Base-by-base conservation (phyloP, 2,797 vertebrate genomes). In the Cheirogaleus major region DNA sequence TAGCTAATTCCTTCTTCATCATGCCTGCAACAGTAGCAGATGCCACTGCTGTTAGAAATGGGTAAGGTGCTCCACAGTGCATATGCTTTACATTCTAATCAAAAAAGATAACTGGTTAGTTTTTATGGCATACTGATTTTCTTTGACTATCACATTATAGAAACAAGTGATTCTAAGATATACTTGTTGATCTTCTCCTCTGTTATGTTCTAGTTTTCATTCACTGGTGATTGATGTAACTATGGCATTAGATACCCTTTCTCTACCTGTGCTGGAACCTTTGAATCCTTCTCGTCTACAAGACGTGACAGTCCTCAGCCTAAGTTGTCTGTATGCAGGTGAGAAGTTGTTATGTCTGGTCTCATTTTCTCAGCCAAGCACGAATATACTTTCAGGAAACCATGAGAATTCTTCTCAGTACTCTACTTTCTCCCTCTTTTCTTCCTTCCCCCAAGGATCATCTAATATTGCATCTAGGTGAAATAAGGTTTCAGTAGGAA, bases 281-380 rank as follows among this genome's bases (percentile, higher is more conserved):
- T 98, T 99, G 96, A 99, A 99, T 11, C 99, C 99, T 92, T 99
- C 99, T 5, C 99, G 99, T 78, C 98, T 99, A 57, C 99, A 99
- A 92, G 99, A 99, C 32, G 99, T 99, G 98, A 99, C 99, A 1
- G 99, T 99, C 67, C 99, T 99, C 96, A 99, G 99, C 93, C 99
- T 99, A 85, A 99, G 99, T 98, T 99, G 99, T 98, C 99, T 99
- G 50, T 99, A 99, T 97, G 99, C 99, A 98, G 99, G 99, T 99
- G 97, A 97, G 98, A 97, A 41, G n/a, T 85, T 97, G 76, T 22
- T 2, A 6, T 70, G 15, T 61, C 48, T n/a, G 57, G 18, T 43
- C 35, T 82, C 11, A 15, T 41, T 43, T 78, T 90, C 43, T 83
- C 50, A 67, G 52, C 55, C 22, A 73, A 73, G 52, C n/a, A 27